A percentile compares a stretch with the other conserved stretches of the same genome.
phyloP scores from a whole-genome alignment of 2,797 vertebrate genomes.

The Tenualosa thibaudeaui region DNA sequence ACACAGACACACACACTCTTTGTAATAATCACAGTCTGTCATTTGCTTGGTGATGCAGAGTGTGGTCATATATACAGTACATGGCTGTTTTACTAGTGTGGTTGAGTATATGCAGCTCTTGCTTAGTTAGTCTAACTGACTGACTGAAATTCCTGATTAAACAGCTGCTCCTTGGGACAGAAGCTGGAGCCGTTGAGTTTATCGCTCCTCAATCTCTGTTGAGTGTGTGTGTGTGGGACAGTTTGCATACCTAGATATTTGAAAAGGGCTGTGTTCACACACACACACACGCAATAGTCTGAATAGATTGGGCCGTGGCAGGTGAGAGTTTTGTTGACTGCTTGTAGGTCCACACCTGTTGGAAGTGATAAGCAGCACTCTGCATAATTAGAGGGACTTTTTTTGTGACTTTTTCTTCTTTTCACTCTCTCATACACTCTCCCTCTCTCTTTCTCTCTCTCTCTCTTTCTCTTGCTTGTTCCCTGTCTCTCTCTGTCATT shows the following conservation, averaged over 20 bases:
- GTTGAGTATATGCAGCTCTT: too few relatives aligned
- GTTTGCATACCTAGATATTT: background rate
- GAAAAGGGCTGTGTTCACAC: background rate
- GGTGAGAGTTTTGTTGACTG: background rate
- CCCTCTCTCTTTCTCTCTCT: too few relatives aligned
- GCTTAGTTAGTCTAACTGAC: background rate
- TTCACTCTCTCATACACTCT: background rate
- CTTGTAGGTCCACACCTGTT: background rate
- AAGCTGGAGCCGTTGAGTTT: background rate
- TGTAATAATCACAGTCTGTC: too few relatives aligned
- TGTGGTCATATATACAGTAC: too few relatives aligned
- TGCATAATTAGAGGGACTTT: background rate
- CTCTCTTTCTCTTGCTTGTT: background rate
- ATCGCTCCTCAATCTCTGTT: background rate
- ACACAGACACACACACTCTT: too few relatives aligned
- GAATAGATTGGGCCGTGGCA: background rate
- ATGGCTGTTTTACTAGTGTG: too few relatives aligned
- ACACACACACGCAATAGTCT: too few relatives aligned
- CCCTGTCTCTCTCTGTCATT: background rate
- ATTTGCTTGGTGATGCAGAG: too few relatives aligned
- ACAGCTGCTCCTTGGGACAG: background rate
- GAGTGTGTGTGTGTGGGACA: background rate
- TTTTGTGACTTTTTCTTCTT: background rate
- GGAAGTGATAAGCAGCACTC: background rate
- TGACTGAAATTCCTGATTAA: background rate